phyloP scores from a whole-genome alignment of 2,797 vertebrate species.

The Semaprochilodus insignis region DNA sequence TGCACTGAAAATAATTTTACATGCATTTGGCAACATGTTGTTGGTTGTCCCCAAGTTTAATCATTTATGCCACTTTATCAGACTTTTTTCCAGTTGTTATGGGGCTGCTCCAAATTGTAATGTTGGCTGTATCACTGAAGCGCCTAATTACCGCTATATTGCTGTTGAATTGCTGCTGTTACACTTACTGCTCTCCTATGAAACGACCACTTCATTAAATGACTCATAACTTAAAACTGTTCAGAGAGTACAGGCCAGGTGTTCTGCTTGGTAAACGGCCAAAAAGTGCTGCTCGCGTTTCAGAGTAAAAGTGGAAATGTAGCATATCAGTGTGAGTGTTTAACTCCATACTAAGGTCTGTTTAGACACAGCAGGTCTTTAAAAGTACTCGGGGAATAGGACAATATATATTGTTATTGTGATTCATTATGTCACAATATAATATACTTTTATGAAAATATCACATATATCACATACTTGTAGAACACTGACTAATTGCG shows the following conservation, averaged over 20 bases:
- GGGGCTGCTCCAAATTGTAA: neutral
- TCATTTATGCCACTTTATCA: neutral
- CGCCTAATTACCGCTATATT: neutral
- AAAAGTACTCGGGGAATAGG: no score
- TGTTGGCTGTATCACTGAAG: conserved; percentile 12
- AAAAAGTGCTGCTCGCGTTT: neutral
- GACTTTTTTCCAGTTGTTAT: neutral
- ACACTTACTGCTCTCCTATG: neutral
- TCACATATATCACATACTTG: no score
- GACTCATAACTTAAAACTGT: conserved; percentile 8
- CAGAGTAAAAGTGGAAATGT: neutral
- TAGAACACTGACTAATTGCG: no score
- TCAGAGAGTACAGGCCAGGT: neutral
- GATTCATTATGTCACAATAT: no score
- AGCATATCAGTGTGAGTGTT: neutral
- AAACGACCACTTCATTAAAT: conserved; percentile 9
- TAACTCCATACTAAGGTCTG: neutral
- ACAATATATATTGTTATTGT: no score
- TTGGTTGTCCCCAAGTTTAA: neutral
- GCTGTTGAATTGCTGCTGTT: conserved; percentile 6
- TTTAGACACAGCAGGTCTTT: neutral
- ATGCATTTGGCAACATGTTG: neutral
- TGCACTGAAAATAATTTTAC: no score
- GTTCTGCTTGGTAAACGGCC: conserved; percentile 2
- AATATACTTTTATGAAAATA: no score